Evolutionary conservation across 92 coral and sea anemone genomes (phyloP).

Genomic region (Bergia sp.): DNA sequence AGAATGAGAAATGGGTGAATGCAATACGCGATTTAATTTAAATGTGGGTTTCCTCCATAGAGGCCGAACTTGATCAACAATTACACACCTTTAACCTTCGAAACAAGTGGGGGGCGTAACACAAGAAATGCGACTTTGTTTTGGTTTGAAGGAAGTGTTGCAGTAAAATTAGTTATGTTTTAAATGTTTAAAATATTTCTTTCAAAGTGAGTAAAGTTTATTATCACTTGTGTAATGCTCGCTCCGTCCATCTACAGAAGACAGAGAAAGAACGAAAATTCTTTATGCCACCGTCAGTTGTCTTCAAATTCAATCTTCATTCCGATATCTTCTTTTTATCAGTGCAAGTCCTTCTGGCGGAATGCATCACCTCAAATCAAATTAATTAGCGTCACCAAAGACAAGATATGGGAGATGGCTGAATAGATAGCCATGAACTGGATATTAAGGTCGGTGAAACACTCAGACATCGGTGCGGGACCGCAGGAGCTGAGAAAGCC

Average conservation of each 20-base stretch:
- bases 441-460: background rate
- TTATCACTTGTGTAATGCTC: background rate
- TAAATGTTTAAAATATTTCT: background rate
- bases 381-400: conserved; percentile 42
- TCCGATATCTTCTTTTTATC: conserved; percentile 15
- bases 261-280: background rate
- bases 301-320: background rate
- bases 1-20: background rate
- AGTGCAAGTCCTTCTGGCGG: conserved; percentile 1
- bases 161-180: background rate
- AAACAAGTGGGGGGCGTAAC: background rate
- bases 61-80: background rate
- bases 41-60: background rate
- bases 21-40: background rate
- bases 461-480: conserved; percentile 2
- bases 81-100: background rate
- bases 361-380: conserved; percentile 36
- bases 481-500: background rate
- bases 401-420: conserved; percentile 16
- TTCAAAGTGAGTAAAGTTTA: too few relatives aligned
- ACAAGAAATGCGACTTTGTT: background rate
- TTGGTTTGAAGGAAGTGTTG: background rate
- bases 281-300: background rate
- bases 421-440: conserved; percentile 12
- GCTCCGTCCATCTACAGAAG: background rate